Conservation (phyloP, 2,888 invertebrate species). For the Nasonovia ribisnigri region DNA sequence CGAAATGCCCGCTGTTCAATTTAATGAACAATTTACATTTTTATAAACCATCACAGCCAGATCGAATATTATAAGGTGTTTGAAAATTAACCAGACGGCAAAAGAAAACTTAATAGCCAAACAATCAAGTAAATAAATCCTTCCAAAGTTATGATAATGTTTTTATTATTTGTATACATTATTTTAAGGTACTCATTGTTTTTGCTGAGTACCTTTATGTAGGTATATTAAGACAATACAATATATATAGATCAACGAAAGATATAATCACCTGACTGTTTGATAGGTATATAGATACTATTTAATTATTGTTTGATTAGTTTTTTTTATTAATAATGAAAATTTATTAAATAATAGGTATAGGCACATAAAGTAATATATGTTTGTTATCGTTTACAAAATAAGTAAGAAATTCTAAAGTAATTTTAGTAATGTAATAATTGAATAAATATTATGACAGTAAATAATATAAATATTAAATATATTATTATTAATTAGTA, state of each 20-base stretch:
- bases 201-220: background rate
- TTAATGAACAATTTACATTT: constrained; percentile 65
- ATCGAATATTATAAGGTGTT: constrained; percentile 39
- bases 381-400: background rate
- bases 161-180: background rate
- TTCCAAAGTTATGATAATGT: constrained; percentile 7
- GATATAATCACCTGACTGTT: background rate
- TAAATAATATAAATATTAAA: background rate
- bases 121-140: constrained; percentile 26
- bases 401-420: background rate
- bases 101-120: constrained; percentile 55
- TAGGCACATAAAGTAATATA: background rate
- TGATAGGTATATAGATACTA: background rate
- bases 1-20: constrained; percentile 59
- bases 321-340: background rate
- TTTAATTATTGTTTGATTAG: background rate
- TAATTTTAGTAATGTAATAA: background rate
- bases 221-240: background rate
- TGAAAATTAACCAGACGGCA: constrained; percentile 42
- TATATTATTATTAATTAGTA: constrained; percentile 9
- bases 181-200: background rate
- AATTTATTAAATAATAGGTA: background rate
- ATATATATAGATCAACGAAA: background rate
- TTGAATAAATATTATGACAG: background rate
- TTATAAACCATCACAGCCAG: constrained; percentile 48